Conservation (phyloP, 2,797 vertebrate genomes). For the Phyllotis vaccarum region DNA sequence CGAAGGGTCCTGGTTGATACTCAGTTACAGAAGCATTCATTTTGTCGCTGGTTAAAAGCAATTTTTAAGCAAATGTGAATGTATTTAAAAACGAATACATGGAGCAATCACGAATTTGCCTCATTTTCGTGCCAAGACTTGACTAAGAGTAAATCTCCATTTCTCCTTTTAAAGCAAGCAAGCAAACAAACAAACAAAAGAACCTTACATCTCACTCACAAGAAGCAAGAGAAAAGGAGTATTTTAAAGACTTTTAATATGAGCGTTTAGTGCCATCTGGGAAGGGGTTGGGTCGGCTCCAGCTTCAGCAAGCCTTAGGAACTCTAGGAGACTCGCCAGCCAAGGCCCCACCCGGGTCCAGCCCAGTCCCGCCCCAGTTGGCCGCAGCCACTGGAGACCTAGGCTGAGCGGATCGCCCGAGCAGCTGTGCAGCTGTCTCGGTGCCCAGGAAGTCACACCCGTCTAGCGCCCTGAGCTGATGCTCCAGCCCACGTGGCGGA, state of each 20-base stretch:
- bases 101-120: neutral
- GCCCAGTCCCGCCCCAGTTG: neutral
- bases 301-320: accelerated
- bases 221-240: neutral
- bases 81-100: slow-evolving; percentile 9
- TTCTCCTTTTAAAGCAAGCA: neutral
- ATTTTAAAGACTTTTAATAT: neutral
- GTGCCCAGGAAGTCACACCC: slow-evolving; percentile 67
- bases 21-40: neutral
- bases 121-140: slow-evolving; percentile 24
- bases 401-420: neutral
- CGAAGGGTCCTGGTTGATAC: neutral
- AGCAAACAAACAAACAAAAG: too few species aligned
- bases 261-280: neutral
- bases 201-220: neutral
- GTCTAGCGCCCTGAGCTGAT: slow-evolving; percentile 28
- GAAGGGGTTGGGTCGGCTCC: neutral
- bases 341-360: neutral
- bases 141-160: slow-evolving; percentile 28
- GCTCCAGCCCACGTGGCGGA: slow-evolving; percentile 83
- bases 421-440: neutral
- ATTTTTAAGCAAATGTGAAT: neutral
- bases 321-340: accelerated
- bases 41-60: neutral
- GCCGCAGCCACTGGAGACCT: neutral